Conservation (phyloP, 2,888 invertebrate genomes). For the Clivina fossor region DNA sequence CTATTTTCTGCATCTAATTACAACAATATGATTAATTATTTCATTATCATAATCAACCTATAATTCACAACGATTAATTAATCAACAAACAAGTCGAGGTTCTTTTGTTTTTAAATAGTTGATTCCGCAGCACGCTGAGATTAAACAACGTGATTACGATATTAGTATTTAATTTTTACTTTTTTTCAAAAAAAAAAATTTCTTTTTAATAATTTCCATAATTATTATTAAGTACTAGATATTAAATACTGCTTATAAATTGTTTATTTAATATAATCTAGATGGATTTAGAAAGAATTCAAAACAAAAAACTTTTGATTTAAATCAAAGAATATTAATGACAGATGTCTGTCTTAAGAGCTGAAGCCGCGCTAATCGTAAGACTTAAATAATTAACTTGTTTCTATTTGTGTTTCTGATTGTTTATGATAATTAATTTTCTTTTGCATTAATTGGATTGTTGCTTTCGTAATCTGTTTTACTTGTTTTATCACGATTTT, state of each 20-base stretch:
- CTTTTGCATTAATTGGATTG: slow-evolving; percentile 12
- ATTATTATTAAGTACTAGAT: slow-evolving; percentile 15
- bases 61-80: slow-evolving; percentile 19
- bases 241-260: slow-evolving; percentile 7
- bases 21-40: slow-evolving; percentile 15
- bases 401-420: slow-evolving; percentile 15
- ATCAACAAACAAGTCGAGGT: slow-evolving; percentile 14
- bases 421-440: slow-evolving; percentile 19
- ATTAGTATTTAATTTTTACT: not conserved
- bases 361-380: too few species aligned
- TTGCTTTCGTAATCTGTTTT: too few species aligned
- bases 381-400: slow-evolving; percentile 11
- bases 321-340: slow-evolving; percentile 16
- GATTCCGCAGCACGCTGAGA: too few species aligned
- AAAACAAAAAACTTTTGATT: slow-evolving; percentile 4
- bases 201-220: slow-evolving; percentile 10
- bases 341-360: slow-evolving; percentile 18
- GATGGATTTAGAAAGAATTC: slow-evolving; percentile 12
- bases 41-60: slow-evolving; percentile 23
- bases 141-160: slow-evolving; percentile 8
- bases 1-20: slow-evolving; percentile 17
- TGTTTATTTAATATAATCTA: slow-evolving; percentile 14
- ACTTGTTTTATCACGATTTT: too few species aligned
- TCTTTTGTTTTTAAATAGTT: slow-evolving; percentile 14
- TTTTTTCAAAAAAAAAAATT: slow-evolving; percentile 3